Evolutionary conservation across 2,797 vertebrate species (phyloP).

Genomic region (Sebastes alutus): DNA sequence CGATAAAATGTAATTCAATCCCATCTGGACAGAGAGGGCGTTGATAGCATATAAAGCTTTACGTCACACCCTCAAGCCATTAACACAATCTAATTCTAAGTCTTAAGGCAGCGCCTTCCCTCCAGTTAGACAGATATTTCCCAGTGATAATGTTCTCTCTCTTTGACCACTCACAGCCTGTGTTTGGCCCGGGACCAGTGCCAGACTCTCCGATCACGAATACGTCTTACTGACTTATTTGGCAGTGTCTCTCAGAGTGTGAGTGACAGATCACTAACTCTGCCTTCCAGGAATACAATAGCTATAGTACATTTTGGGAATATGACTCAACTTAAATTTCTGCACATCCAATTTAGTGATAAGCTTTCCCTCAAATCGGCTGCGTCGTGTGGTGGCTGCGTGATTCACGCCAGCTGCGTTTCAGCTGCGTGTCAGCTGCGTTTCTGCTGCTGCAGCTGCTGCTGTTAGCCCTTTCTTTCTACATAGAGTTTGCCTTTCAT

Average conservation of each 20-base stretch:
- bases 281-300: background rate
- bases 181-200: background rate
- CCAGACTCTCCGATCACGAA: background rate
- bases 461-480: too few relatives aligned
- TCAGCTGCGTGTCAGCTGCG: too few relatives aligned
- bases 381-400: too few relatives aligned
- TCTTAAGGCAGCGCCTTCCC: background rate
- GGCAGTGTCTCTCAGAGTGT: background rate
- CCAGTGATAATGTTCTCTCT: slow-evolving; percentile 5
- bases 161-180: slow-evolving; percentile 20
- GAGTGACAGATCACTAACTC: background rate
- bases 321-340: background rate
- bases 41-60: background rate
- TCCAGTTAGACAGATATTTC: background rate
- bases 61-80: slow-evolving; percentile 29
- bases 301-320: background rate
- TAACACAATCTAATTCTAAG: slow-evolving; percentile 46
- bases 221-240: background rate
- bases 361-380: background rate
- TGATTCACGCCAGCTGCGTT: too few relatives aligned
- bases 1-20: slow-evolving; percentile 25
- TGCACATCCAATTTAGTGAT: background rate
- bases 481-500: too few relatives aligned
- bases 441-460: too few relatives aligned
- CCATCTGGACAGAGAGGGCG: background rate